Percentiles rank a stretch among this genome's conserved stretches.
These are phyloP conservation scores for Lagopus leucura DNA, from an alignment of 2,113 vertebrate genomes.

Conservation along the genomic window DNA sequence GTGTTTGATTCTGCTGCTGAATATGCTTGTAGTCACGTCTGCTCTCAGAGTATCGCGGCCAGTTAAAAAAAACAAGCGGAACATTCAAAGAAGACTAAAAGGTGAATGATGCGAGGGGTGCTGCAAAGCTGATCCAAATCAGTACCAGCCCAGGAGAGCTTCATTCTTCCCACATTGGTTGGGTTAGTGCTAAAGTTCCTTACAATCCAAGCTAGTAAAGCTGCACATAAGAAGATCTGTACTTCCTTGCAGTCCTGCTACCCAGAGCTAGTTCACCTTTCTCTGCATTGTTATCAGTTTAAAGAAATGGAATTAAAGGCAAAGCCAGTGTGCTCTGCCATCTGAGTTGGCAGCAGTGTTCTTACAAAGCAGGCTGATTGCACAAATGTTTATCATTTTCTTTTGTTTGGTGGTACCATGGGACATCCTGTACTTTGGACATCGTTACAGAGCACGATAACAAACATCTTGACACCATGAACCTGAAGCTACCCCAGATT, in stretches of 20 bases:
- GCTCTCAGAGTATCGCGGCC: not conserved
- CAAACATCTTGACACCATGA: rapidly evolving
- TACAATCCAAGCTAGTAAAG: not conserved
- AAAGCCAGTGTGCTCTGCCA: not conserved
- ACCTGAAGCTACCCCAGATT: not conserved
- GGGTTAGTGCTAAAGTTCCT: not conserved
- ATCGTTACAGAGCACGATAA: rapidly evolving
- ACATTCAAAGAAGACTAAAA: not conserved
- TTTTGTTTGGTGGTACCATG: not conserved
- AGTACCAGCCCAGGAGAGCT: not conserved
- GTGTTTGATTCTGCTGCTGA: slow-evolving; percentile 2
- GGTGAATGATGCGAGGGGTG: rapidly evolving
- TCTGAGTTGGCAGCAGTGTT: not conserved
- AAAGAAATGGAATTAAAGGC: not conserved
- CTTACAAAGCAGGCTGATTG: not conserved
- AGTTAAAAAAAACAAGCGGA: not conserved
- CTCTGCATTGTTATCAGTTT: not conserved
- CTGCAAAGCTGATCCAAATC: not conserved
- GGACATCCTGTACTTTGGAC: not conserved
- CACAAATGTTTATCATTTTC: not conserved
- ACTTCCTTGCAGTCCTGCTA: not conserved
- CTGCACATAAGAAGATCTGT: not conserved
- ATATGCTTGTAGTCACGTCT: not conserved
- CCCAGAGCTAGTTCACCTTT: not conserved
- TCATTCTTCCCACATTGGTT: not conserved